phyloP scores from a whole-genome alignment of 2,888 invertebrate genomes.

The Ischnura elegans region DNA sequence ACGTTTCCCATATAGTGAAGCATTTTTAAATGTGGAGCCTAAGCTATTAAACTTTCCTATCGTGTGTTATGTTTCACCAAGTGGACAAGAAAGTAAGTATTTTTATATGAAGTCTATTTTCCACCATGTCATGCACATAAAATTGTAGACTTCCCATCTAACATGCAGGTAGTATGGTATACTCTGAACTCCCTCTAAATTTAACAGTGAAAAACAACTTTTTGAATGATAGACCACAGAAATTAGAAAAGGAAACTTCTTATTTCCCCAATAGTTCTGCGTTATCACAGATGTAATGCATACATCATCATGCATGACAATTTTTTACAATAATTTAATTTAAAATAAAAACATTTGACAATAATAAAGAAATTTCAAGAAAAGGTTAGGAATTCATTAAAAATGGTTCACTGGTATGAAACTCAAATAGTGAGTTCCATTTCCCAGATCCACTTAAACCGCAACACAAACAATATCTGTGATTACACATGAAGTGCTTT shows the following conservation, averaged over 20 bases:
- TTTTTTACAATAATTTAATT: background rate
- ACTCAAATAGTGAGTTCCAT: too few relatives aligned
- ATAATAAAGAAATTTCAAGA: background rate
- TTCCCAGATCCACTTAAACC: too few relatives aligned
- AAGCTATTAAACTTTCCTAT: background rate
- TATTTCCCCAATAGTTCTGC: background rate
- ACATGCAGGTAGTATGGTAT: background rate
- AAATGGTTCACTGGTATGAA: too few relatives aligned
- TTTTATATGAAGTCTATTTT: background rate
- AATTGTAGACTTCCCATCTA: background rate
- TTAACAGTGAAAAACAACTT: background rate
- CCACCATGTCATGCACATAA: background rate
- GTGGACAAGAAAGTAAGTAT: background rate
- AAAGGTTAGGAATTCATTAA: too few relatives aligned
- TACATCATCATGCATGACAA: background rate
- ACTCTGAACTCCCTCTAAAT: background rate
- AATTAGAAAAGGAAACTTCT: background rate
- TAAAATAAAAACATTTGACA: background rate
- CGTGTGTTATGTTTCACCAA: background rate
- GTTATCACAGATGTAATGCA: background rate
- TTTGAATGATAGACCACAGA: background rate
- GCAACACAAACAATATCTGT: too few relatives aligned
- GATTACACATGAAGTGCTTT: too few relatives aligned
- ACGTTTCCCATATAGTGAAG: background rate
- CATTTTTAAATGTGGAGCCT: background rate